Evolutionary conservation across 2,797 vertebrate species (phyloP).

Genomic region (Chloroceryle amazona): DNA sequence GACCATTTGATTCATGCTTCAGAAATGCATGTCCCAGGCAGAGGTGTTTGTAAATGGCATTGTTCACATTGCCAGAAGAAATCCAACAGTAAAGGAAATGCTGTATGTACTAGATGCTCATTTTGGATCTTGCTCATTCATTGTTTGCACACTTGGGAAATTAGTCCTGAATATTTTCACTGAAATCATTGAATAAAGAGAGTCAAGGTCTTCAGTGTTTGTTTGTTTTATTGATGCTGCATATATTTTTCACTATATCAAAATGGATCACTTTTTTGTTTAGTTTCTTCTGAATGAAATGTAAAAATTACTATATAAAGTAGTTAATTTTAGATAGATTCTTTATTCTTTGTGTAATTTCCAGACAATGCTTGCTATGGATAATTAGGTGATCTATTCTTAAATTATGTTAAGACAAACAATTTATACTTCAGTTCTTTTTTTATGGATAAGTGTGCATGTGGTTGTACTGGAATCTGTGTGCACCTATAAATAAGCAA

Average conservation of each 20-base stretch:
- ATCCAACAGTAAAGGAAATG: not conserved
- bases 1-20: not conserved
- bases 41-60: not conserved
- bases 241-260: not conserved
- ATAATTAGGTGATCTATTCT: not conserved
- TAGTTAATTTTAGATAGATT: not conserved
- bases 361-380: not conserved
- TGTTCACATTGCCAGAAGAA: not conserved
- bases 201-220: not conserved
- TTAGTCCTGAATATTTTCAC: not conserved
- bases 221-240: not conserved
- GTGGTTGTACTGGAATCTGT: not conserved
- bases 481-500: not conserved
- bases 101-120: not conserved
- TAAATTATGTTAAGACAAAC: not conserved
- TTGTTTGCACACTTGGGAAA: not conserved
- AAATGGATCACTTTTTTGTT: not conserved
- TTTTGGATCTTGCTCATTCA: not conserved
- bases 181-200: not conserved
- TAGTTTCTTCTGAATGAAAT: not conserved
- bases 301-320: not conserved
- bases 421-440: not conserved
- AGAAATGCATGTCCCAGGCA: not conserved
- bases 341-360: not conserved
- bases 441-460: not conserved